A percentile compares a stretch with the other conserved stretches of the same genome.
Conservation (phyloP, 2,113 vertebrate species). For the Phylloscopus whistleri region DNA sequence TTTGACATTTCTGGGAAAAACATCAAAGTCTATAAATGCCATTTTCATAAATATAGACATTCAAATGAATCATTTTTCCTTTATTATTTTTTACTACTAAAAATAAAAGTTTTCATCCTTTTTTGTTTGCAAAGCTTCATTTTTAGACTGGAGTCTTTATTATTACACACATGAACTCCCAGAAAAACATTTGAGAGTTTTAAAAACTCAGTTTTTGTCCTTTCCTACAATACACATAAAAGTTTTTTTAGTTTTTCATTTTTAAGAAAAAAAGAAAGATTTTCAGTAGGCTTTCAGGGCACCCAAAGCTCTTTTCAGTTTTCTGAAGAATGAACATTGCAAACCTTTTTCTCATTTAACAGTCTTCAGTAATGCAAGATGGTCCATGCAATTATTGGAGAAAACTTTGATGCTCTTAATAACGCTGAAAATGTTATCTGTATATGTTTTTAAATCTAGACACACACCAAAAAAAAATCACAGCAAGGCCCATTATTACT, state of each 20-base stretch:
- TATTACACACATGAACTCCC: not conserved
- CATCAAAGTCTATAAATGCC: not conserved
- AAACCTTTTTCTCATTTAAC: not conserved
- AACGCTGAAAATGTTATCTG: not conserved
- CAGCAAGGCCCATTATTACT: not conserved
- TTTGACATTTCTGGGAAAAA: not conserved
- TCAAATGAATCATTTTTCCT: not conserved
- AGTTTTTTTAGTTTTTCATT: not conserved
- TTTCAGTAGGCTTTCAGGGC: not conserved
- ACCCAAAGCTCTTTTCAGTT: not conserved
- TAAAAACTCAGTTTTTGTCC: not conserved
- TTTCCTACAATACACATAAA: not conserved
- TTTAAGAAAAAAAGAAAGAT: not conserved
- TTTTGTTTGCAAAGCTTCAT: not conserved
- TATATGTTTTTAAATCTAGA: not conserved
- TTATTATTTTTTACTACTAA: not conserved
- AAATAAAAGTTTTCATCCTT: not conserved
- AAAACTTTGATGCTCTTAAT: not conserved
- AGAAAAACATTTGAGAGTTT: not conserved
- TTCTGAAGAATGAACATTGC: not conserved
- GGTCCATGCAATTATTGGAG: not conserved
- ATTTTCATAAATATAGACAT: not conserved
- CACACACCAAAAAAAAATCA: not conserved
- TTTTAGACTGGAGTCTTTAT: not conserved
- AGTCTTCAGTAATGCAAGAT: not conserved